phyloP scores from a whole-genome alignment of 2,797 vertebrate genomes.

The Thripadectes ignobilis region DNA sequence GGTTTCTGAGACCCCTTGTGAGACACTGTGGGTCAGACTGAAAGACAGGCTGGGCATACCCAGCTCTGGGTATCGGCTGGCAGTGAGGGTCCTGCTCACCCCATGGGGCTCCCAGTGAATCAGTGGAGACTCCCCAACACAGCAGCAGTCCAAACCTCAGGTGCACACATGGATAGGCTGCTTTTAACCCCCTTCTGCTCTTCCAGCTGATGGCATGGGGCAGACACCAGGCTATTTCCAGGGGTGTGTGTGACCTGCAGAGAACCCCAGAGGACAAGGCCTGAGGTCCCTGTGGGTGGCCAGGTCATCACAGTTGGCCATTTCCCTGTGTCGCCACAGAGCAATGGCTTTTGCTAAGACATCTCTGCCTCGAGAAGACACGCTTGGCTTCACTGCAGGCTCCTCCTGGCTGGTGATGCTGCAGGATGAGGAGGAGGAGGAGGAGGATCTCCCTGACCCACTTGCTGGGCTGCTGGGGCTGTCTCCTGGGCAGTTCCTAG shows the following conservation, averaged over 20 bases:
- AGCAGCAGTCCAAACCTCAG: not conserved
- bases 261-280: not conserved
- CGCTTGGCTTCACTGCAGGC: not conserved
- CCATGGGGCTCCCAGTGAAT: not conserved
- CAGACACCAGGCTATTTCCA: not conserved
- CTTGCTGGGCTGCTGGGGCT: not conserved
- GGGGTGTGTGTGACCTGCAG: not conserved
- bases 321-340: not conserved
- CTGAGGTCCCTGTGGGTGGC: not conserved
- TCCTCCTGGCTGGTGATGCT: not conserved
- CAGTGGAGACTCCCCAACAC: not conserved
- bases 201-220: accelerated
- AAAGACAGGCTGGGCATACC: not conserved
- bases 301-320: accelerated
- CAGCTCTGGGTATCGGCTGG: not conserved
- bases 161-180: not conserved
- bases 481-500: not conserved
- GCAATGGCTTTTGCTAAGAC: not conserved
- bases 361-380: not conserved
- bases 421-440: not conserved
- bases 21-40: not conserved
- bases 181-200: not conserved
- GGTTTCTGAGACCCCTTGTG: not conserved
- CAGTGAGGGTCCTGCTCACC: not conserved
- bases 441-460: not conserved